Percentiles rank a stretch among this genome's conserved stretches.
Evolutionary conservation across 2,797 vertebrate species (phyloP).

Genomic region (Eospalax fontanierii): DNA sequence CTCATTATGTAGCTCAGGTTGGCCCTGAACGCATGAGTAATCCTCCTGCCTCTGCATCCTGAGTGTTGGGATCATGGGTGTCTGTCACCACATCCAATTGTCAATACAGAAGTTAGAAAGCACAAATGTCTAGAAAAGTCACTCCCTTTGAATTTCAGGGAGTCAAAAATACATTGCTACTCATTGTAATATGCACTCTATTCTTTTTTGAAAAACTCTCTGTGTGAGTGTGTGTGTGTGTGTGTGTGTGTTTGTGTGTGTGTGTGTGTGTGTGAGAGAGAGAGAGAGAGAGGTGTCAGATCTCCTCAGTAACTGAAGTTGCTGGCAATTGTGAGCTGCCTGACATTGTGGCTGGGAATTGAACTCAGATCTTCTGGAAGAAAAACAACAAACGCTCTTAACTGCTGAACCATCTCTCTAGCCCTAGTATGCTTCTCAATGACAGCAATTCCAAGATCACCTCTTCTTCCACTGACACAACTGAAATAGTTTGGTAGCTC

Average conservation of each 20-base stretch:
- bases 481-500: not conserved
- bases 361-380: too few species aligned
- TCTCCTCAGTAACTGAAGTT: too few species aligned
- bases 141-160: not conserved
- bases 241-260: too few species aligned
- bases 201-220: constrained; percentile 7
- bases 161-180: not conserved
- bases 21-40: not conserved
- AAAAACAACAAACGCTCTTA: too few species aligned
- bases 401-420: too few species aligned
- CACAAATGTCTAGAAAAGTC: constrained; percentile 30
- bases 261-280: too few species aligned
- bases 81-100: not conserved
- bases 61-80: not conserved
- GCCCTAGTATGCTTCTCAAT: not conserved
- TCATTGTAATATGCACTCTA: not conserved
- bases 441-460: not conserved
- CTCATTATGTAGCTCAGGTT: not conserved
- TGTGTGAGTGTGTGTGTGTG: too few species aligned
- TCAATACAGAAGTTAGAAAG: not conserved
- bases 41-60: not conserved
- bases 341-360: too few species aligned
- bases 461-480: not conserved
- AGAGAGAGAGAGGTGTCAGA: too few species aligned
- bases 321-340: too few species aligned